phyloP scores from a whole-genome alignment of 1,140 invertebrate genomes.

The Phymorhynchus buccinoides region DNA sequence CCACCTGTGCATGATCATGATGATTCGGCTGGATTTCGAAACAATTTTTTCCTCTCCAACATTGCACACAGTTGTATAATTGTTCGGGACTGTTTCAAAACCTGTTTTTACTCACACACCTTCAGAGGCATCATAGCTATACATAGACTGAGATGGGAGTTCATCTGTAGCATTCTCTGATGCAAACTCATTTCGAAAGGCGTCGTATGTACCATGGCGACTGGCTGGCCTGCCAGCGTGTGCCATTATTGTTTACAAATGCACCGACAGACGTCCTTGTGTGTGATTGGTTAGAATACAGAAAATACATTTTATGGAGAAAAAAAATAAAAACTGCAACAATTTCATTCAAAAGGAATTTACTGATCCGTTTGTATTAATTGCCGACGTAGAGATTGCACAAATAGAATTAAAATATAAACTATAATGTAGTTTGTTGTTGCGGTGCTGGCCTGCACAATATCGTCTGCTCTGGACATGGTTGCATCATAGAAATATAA shows the following conservation, averaged over 20 bases:
- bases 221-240: slow-evolving; percentile 32
- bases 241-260: slow-evolving; percentile 40
- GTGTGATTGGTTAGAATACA: slow-evolving; percentile 27
- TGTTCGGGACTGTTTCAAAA: too few relatives aligned
- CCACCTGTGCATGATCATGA: too few relatives aligned
- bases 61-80: too few relatives aligned
- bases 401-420: neutral
- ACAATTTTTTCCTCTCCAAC: too few relatives aligned
- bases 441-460: neutral
- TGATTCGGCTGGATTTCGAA: too few relatives aligned
- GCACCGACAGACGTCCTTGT: neutral
- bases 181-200: neutral
- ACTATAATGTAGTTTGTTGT: neutral
- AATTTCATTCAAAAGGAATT: too few relatives aligned
- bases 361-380: too few relatives aligned
- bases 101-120: slow-evolving; percentile 14
- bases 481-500: too few relatives aligned
- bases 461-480: neutral
- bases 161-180: slow-evolving; percentile 8
- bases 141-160: slow-evolving; percentile 32
- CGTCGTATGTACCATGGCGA: slow-evolving; percentile 36
- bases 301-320: neutral
- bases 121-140: slow-evolving; percentile 26
- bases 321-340: neutral
- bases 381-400: too few relatives aligned